Evolutionary conservation across 2,888 invertebrate genomes (phyloP), one percentile per base, ranked within the genome.

Genomic region (Serrognathus titanus): DNA sequence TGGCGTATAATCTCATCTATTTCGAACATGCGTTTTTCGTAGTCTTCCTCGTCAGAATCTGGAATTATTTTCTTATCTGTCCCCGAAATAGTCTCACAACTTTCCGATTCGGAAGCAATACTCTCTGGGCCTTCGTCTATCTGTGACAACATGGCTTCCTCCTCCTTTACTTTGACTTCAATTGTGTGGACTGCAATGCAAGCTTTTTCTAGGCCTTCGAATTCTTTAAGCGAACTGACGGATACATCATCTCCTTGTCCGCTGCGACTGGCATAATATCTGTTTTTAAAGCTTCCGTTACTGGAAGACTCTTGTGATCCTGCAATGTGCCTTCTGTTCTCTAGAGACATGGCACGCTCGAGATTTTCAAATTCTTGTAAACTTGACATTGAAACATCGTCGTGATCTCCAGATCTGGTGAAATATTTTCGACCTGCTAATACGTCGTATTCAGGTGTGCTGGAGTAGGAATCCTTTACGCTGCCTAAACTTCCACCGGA

Each of bases 351-450:
- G 1, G 92, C 90, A 66, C 86, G 86, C 77, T 97, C 97, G 10
- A 97, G 79, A 61, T 89, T 89, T 79, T 97, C 97, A 80, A 97
- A 97, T 74, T 97, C 97, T 77, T 94, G 94, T 58, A 97, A 81
- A 5, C 96, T 96, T 63, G 90, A 93, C 76, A 96, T 88, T 0
- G 96, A 96, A 41, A 94, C 84, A 72, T 95, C 94, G 72, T 97
- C 96, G 71, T 92, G 90, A 66, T 96, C 94, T n/a, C 89, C 86
- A 65, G 86, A 83, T 64, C 88, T 86, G 3, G 88, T 85, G 69
- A 93, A 89, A 75, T 90, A 91, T 70, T 90, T 88, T 69, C 90
- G 85, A n/a, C 91, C 86, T 51, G 91, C 87, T 56, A 93, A 77
- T 65, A 91, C 87, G 77, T 94, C 94, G 66, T 91, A 94, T 71